Percentiles rank a stretch among this genome's conserved stretches.
phyloP scores from a whole-genome alignment of 2,888 invertebrate species.

The Eudemis profundana region DNA sequence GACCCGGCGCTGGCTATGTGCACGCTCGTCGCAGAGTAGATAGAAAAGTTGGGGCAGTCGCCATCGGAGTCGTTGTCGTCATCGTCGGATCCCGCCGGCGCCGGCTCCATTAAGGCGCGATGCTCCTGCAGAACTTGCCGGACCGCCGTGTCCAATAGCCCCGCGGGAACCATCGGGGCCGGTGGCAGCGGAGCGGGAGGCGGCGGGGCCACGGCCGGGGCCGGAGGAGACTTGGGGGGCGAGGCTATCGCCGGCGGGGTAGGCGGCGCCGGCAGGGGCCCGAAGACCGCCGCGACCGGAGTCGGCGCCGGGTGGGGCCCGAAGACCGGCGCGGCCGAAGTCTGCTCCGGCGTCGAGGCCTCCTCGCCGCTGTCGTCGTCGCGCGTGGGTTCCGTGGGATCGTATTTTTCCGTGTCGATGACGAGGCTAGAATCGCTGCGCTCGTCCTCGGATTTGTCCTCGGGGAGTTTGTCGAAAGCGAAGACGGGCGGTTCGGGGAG shows the following conservation, averaged over 20 bases:
- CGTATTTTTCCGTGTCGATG: constrained; percentile 85
- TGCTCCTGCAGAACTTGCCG: constrained; percentile 71
- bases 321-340: constrained; percentile 28
- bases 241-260: constrained; percentile 9
- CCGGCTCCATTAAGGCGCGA: constrained; percentile 57
- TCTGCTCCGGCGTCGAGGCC: constrained; percentile 32
- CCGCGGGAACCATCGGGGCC: constrained; percentile 31
- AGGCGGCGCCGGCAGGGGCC: constrained; percentile 35
- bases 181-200: constrained; percentile 30
- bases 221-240: constrained; percentile 14
- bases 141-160: constrained; percentile 49
- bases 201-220: constrained; percentile 28
- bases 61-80: constrained; percentile 80
- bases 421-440: constrained; percentile 85
- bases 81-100: constrained; percentile 63
- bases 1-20: constrained; percentile 86
- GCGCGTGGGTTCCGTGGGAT: constrained; percentile 83
- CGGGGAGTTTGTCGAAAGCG: constrained; percentile 65
- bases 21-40: constrained; percentile 93
- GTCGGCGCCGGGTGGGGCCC: constrained; percentile 21
- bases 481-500: constrained; percentile 71
- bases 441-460: constrained; percentile 80
- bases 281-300: constrained; percentile 22
- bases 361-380: constrained; percentile 70
- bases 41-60: constrained; percentile 93